phyloP scores from a whole-genome alignment of 1,140 invertebrate species.

The Drosophila murphyi region DNA sequence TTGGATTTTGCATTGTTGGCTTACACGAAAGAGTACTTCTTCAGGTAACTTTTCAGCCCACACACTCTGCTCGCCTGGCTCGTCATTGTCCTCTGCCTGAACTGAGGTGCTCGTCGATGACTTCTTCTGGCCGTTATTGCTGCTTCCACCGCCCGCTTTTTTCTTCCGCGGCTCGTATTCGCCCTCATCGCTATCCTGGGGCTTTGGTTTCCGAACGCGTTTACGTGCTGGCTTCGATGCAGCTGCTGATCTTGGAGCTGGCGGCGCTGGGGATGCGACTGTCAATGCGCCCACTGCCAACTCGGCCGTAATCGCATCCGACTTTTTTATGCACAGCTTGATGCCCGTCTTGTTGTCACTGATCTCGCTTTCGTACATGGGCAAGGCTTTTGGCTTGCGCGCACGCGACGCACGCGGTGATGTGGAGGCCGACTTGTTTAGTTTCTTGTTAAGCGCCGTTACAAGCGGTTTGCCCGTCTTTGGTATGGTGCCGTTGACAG shows the following conservation, averaged over 20 bases:
- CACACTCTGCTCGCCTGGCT: conserved; percentile 85
- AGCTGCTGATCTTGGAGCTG: conserved; percentile 23
- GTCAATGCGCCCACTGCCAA: conserved; percentile 22
- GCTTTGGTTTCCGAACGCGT: conserved; percentile 85
- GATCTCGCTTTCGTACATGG: conserved; percentile 85
- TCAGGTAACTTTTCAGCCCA: conserved; percentile 88
- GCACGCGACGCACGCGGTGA: conserved; percentile 63
- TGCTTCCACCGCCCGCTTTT: conserved; percentile 43
- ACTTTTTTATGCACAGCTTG: conserved; percentile 88
- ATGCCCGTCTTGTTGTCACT: conserved; percentile 88
- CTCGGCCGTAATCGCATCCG: conserved; percentile 73
- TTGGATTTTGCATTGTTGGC: background rate
- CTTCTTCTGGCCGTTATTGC: conserved; percentile 60
- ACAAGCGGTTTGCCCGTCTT: conserved; percentile 79
- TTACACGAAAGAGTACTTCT: conserved; percentile 86
- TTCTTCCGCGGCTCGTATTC: conserved; percentile 85
- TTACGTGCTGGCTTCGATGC: conserved; percentile 79
- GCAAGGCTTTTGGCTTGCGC: conserved; percentile 73
- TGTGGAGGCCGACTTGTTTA: conserved; percentile 65
- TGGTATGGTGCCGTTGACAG: conserved; percentile 77
- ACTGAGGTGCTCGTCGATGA: conserved; percentile 39
- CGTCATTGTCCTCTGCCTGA: conserved; percentile 59
- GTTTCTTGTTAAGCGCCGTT: conserved; percentile 68
- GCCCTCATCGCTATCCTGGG: conserved; percentile 85
- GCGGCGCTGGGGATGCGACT: conserved; percentile 16